A percentile compares a stretch with the other conserved stretches of the same genome.
Conservation (phyloP, 2,113 vertebrate species). For the Stigmatopora nigra region DNA sequence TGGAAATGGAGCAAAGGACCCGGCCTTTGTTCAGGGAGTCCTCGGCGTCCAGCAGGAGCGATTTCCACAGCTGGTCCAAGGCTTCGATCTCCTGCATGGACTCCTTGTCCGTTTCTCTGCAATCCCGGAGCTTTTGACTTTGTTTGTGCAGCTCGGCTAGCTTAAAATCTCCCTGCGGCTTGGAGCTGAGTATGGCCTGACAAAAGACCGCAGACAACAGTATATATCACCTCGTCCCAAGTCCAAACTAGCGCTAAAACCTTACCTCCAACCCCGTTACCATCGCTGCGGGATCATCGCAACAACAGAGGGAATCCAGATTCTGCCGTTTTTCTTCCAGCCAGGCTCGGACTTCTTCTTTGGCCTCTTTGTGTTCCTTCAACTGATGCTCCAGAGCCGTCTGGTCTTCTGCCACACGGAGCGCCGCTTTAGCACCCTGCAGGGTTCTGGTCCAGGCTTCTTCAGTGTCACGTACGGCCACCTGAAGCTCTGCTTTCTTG, state of each 20-base stretch:
- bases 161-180: slow-evolving; percentile 58
- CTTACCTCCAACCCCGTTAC: background rate
- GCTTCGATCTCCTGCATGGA: slow-evolving; percentile 47
- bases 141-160: slow-evolving; percentile 56
- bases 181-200: slow-evolving; percentile 50
- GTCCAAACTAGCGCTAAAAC: too few relatives aligned
- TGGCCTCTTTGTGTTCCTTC: background rate
- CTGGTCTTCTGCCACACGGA: background rate
- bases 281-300: background rate
- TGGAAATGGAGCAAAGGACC: slow-evolving; percentile 49
- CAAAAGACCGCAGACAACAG: background rate
- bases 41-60: slow-evolving; percentile 44
- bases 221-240: too few relatives aligned
- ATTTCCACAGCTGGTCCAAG: slow-evolving; percentile 61
- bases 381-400: background rate
- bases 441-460: background rate
- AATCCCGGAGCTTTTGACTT: slow-evolving; percentile 51
- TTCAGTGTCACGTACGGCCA: background rate
- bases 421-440: too few relatives aligned
- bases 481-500: background rate
- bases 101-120: slow-evolving; percentile 34
- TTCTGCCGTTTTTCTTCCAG: background rate
- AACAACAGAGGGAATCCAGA: background rate
- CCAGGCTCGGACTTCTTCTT: background rate
- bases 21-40: slow-evolving; percentile 43